Conservation (phyloP, 2,888 invertebrate species). For the Lasioglossum leucozonium region DNA sequence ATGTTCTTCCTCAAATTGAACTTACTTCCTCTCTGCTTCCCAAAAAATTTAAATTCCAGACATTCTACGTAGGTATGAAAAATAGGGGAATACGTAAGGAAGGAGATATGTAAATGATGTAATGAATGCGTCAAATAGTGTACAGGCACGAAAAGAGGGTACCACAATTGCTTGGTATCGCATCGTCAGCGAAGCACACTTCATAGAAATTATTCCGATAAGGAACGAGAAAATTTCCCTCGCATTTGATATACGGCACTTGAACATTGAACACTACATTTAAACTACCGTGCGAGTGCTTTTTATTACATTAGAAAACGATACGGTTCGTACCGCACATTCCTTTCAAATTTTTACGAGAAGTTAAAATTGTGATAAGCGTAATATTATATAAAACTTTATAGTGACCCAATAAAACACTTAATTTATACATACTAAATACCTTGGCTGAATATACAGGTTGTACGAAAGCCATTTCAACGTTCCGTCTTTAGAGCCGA, state of each 20-base stretch:
- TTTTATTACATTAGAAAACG: background rate
- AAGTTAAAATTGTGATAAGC: background rate
- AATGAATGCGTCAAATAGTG: background rate
- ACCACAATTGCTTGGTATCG: conserved; percentile 4
- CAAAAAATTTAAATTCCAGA: background rate
- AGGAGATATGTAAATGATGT: background rate
- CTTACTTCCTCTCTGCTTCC: background rate
- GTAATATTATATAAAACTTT: background rate
- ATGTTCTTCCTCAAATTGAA: background rate
- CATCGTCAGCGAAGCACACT: conserved; percentile 1
- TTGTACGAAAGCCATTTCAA: background rate
- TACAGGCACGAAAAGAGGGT: conserved; percentile 5
- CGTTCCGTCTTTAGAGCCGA: background rate
- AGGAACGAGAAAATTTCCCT: background rate
- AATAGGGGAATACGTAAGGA: background rate
- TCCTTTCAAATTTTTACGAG: background rate
- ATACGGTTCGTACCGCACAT: background rate
- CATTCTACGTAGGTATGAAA: background rate
- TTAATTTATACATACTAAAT: background rate
- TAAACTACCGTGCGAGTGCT: background rate
- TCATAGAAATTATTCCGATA: background rate
- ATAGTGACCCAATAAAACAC: background rate
- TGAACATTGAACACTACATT: background rate
- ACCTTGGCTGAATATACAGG: background rate
- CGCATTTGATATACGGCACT: background rate